These are phyloP conservation scores for Hololepta plana DNA, from an alignment of 2,888 invertebrate genomes.

Conservation along the genomic window DNA sequence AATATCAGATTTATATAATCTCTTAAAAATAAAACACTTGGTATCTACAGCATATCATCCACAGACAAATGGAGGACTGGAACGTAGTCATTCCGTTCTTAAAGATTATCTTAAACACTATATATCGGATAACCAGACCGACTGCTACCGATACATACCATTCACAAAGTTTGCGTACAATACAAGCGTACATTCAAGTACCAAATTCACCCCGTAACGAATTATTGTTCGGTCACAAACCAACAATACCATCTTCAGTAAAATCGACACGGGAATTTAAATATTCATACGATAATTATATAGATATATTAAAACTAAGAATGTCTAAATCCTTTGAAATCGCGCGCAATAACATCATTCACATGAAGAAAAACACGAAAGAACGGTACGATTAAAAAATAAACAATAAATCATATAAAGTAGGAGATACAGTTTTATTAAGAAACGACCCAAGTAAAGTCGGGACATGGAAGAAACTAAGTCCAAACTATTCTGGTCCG, in stretches of 20 bases:
- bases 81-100: slow-evolving; percentile 16
- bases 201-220: slow-evolving; percentile 15
- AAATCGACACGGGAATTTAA: slow-evolving; percentile 11
- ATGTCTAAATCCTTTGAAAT: slow-evolving; percentile 12
- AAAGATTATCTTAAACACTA: slow-evolving; percentile 15
- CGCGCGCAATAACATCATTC: slow-evolving; percentile 12
- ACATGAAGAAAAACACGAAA: slow-evolving; percentile 12
- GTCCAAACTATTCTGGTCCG: slow-evolving; percentile 9
- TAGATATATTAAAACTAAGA: slow-evolving; percentile 10
- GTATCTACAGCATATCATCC: slow-evolving; percentile 15
- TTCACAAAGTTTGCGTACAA: slow-evolving; percentile 14
- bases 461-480: slow-evolving; percentile 8
- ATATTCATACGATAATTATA: slow-evolving; percentile 15
- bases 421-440: slow-evolving; percentile 11
- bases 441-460: slow-evolving; percentile 7
- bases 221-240: slow-evolving; percentile 14
- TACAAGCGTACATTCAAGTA: slow-evolving; percentile 14
- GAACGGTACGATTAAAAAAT: slow-evolving; percentile 10
- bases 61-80: slow-evolving; percentile 15
- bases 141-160: slow-evolving; percentile 8
- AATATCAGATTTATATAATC: slow-evolving; percentile 12
- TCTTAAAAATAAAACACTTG: slow-evolving; percentile 15
- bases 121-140: slow-evolving; percentile 11
- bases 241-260: slow-evolving; percentile 11
- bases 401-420: slow-evolving; percentile 9